Base-by-base conservation (phyloP, 2,113 vertebrate species). In the Anser cygnoides region DNA sequence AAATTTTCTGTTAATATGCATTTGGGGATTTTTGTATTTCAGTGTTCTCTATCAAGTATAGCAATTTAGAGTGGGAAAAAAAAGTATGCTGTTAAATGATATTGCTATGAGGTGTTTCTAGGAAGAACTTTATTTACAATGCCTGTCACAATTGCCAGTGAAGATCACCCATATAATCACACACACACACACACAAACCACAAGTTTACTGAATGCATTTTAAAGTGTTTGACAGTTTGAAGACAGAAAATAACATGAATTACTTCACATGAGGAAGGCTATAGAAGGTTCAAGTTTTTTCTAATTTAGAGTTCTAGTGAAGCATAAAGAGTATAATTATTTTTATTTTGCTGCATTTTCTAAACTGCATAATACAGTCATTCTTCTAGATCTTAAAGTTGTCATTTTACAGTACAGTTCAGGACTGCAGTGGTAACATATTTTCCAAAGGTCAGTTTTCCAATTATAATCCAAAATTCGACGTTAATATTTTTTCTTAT, bases 371-470 rank as follows among this genome's bases (percentile, higher is more conserved):
- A 97, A 97, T 97, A 44, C 68, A 57, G 20, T 57, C 92, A 88
- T 98, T 98, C 96, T 98, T 97, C 93, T 87, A 49, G 49, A 67
- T 43, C 50, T 84, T 87, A 62, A 95, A 96, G 93, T 91, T 96
- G 90, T 95, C 90, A 74, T 95, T 97, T 96, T 87, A 91, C 79
- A 91, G 91, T 83, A 52, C 82, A 73, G 94, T 63, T 59, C 91
- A 94, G 92, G 89, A 31, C 93, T 93, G 78, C 87, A 95, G 93
- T 83, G 91, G 94, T 96, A 98, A 97, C 96, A 98, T 98, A 97
- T 97, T 98, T 98, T 98, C 98, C 97, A 97, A 98, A 98, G 97
- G 97, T 98, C 96, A 97, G 93, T 97, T 98, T 98, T 96, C 97
- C 98, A 98, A 97, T 98, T 97, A 98, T 98, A 97, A 97, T 97